Conservation (phyloP, 1,140 invertebrate genomes). For the Brachionus rubens region DNA sequence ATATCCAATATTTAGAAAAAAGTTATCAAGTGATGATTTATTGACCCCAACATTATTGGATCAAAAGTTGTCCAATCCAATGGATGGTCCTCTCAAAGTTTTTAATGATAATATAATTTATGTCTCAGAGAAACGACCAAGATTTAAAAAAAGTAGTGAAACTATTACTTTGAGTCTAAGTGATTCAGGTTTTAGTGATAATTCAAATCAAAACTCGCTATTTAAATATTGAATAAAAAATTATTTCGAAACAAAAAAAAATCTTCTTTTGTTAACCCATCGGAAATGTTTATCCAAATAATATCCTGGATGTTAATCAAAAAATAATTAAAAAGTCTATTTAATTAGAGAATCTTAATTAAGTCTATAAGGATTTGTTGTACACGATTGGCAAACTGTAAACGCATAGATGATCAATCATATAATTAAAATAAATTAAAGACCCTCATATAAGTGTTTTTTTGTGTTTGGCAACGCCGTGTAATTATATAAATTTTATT, state of each 20-base stretch:
- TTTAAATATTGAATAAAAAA: too few relatives aligned
- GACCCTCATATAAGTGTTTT: conserved; percentile 7
- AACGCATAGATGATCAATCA: conserved; percentile 8
- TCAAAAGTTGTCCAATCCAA: background rate
- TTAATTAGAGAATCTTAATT: conserved; percentile 26
- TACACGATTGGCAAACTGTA: too few relatives aligned
- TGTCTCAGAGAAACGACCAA: background rate
- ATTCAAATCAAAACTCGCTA: too few relatives aligned
- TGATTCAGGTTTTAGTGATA: too few relatives aligned
- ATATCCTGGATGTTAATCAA: too few relatives aligned
- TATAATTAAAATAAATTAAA: conserved; percentile 28
- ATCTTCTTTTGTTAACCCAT: too few relatives aligned
- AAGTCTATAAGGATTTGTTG: too few relatives aligned
- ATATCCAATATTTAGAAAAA: background rate
- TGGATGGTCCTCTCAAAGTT: background rate
- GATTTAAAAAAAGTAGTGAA: background rate
- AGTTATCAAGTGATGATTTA: conserved; percentile 3
- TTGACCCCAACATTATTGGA: background rate
- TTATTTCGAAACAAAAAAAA: too few relatives aligned
- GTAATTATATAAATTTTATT: conserved; percentile 6
- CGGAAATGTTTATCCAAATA: too few relatives aligned
- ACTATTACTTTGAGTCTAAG: too few relatives aligned
- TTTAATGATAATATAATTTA: background rate
- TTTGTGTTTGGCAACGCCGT: too few relatives aligned
- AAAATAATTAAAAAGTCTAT: background rate